Evolutionary conservation across 37 sponge, comb jelly and placozoan genomes (phyloP).

Genomic region (Amphimedon queenslandica): DNA sequence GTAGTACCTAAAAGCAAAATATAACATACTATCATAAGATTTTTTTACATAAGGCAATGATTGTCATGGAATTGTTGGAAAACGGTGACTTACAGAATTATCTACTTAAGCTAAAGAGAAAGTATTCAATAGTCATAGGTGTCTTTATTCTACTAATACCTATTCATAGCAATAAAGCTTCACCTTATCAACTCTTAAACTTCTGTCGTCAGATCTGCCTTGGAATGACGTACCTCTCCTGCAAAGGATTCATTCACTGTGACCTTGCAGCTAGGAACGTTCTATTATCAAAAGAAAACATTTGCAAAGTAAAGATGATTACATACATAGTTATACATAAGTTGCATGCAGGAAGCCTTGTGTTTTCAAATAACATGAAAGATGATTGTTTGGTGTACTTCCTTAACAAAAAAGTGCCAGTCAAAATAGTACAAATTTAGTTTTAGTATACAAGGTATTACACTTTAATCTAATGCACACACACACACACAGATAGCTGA

Average conservation of each 20-base stretch:
- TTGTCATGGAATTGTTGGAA: constrained; percentile 47
- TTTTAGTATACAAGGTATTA: background rate
- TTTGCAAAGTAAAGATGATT: constrained; percentile 31
- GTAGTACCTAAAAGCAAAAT: background rate
- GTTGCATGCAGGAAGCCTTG: no score
- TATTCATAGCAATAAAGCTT: background rate
- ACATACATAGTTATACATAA: no score
- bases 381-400: no score
- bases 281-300: constrained; percentile 19
- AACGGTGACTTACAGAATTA: constrained; percentile 49
- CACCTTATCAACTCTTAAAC: constrained; percentile 13
- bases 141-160: no score
- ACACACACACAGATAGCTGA: constrained; percentile 28
- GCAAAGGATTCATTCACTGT: constrained; percentile 61
- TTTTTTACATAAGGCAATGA: no score
- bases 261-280: constrained; percentile 79
- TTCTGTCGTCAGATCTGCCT: constrained; percentile 50
- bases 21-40: constrained; percentile 8
- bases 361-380: no score
- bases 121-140: no score
- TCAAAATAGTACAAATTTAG: no score
- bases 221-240: constrained; percentile 63
- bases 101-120: constrained; percentile 14
- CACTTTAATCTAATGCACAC: background rate
- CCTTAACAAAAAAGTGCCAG: no score